Evolutionary conservation across 2,797 vertebrate species (phyloP).

Genomic region (Chelon labrosus): DNA sequence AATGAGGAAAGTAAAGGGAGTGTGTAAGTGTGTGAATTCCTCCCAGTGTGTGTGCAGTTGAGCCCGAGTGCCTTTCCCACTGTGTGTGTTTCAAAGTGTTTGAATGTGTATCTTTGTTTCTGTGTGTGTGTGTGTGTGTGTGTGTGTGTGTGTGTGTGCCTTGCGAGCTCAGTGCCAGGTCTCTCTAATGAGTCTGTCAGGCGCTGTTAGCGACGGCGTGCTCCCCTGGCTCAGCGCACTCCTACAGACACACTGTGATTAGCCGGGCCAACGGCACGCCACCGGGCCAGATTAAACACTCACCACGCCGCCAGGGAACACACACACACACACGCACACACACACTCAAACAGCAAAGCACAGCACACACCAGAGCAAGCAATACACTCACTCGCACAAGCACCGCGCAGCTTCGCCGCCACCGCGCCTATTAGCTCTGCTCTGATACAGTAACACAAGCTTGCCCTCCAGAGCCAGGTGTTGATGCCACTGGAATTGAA

Average conservation of each 20-base stretch:
- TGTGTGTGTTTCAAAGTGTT: slow-evolving; percentile 63
- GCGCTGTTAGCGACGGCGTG: slow-evolving; percentile 82
- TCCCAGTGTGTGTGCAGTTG: slow-evolving; percentile 70
- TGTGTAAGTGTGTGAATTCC: slow-evolving; percentile 69
- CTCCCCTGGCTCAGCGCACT: slow-evolving; percentile 80
- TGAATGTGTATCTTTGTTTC: slow-evolving; percentile 46
- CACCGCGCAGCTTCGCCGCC: slow-evolving; percentile 71
- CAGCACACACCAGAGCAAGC: slow-evolving; percentile 54
- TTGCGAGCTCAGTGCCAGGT: slow-evolving; percentile 83
- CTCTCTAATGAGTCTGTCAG: slow-evolving; percentile 87
- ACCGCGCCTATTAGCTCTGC: slow-evolving; percentile 72
- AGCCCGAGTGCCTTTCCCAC: slow-evolving; percentile 68
- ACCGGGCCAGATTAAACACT: slow-evolving; percentile 86
- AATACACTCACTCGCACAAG: slow-evolving; percentile 38
- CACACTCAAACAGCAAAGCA: slow-evolving; percentile 29
- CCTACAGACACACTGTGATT: slow-evolving; percentile 85
- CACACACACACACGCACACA: slow-evolving; percentile 58
- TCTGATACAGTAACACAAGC: slow-evolving; percentile 77
- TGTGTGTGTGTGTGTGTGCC: slow-evolving; percentile 45
- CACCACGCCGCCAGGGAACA: slow-evolving; percentile 78
- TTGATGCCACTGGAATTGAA: slow-evolving; percentile 56
- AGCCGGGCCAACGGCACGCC: slow-evolving; percentile 86
- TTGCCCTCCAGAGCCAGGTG: slow-evolving; percentile 74
- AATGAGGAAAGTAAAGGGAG: slow-evolving; percentile 60
- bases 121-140: slow-evolving; percentile 50